phyloP scores from a whole-genome alignment of 2,888 invertebrate species.

The Sinodicranocentrus sp. region DNA sequence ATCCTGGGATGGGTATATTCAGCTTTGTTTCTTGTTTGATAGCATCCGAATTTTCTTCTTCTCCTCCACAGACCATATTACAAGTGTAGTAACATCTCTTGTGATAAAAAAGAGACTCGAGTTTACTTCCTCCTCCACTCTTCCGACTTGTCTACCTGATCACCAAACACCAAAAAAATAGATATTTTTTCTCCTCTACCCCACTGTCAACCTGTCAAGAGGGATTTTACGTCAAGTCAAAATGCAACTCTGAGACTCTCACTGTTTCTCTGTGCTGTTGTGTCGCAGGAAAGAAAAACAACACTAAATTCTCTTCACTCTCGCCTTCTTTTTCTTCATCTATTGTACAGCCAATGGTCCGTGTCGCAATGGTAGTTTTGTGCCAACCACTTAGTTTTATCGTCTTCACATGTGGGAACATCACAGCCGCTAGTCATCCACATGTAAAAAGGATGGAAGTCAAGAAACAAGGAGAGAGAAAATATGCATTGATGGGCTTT shows the following conservation, averaged over 20 bases:
- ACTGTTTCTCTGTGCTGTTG: neutral
- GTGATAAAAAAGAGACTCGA: neutral
- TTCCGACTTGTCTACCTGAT: constrained; percentile 10
- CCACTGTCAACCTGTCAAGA: constrained; percentile 57
- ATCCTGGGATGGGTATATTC: no score
- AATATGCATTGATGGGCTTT: no score
- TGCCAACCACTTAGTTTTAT: constrained; percentile 2
- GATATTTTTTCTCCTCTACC: neutral
- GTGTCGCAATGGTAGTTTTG: constrained; percentile 23
- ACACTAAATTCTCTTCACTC: constrained; percentile 34
- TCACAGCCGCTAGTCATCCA: neutral
- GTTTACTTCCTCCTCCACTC: constrained; percentile 17
- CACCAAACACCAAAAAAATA: constrained; percentile 7
- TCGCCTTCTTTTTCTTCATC: constrained; percentile 47
- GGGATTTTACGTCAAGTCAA: constrained; percentile 45
- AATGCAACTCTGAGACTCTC: constrained; percentile 6
- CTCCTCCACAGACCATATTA: neutral
- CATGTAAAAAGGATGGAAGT: neutral
- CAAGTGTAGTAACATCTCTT: constrained; percentile 9
- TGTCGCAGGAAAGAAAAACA: constrained; percentile 20
- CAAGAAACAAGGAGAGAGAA: neutral
- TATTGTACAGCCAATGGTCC: constrained; percentile 29
- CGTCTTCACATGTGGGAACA: constrained; percentile 29
- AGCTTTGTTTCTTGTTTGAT: no score
- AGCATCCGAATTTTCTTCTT: no score